A percentile compares a stretch with the other conserved stretches of the same genome.
Evolutionary conservation across 2,888 invertebrate species (phyloP).

Genomic region (Temnothorax unifasciatus): DNA sequence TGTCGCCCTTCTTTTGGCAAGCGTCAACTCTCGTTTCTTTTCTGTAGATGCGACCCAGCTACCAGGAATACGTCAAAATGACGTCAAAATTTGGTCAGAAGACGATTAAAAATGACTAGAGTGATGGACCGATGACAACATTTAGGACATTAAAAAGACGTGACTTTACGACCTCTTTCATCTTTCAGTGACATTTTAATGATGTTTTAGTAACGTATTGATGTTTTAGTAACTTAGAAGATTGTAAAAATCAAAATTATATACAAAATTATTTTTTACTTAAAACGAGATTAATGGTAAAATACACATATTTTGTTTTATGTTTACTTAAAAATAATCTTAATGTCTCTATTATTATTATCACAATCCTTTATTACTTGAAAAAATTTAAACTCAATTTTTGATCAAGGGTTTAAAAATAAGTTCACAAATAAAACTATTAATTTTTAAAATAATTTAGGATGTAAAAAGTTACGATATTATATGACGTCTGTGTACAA

Average conservation of each 20-base stretch:
- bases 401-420: too few relatives aligned
- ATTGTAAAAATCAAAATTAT: neutral
- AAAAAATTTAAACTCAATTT: too few relatives aligned
- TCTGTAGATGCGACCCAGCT: neutral
- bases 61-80: neutral
- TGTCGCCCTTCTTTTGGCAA: neutral
- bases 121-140: constrained; percentile 6
- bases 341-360: too few relatives aligned
- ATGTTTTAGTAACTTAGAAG: neutral
- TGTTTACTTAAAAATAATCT: too few relatives aligned
- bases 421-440: too few relatives aligned
- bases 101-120: neutral
- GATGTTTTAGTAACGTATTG: neutral
- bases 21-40: neutral
- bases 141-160: constrained; percentile 5
- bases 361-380: too few relatives aligned
- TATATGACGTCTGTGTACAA: too few relatives aligned
- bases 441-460: too few relatives aligned
- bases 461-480: too few relatives aligned
- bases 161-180: neutral
- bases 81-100: neutral
- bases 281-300: too few relatives aligned
- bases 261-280: neutral
- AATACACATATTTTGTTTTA: too few relatives aligned
- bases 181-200: neutral